Evolutionary conservation across 2,888 invertebrate genomes (phyloP).

Genomic region (Baccha elongata): DNA sequence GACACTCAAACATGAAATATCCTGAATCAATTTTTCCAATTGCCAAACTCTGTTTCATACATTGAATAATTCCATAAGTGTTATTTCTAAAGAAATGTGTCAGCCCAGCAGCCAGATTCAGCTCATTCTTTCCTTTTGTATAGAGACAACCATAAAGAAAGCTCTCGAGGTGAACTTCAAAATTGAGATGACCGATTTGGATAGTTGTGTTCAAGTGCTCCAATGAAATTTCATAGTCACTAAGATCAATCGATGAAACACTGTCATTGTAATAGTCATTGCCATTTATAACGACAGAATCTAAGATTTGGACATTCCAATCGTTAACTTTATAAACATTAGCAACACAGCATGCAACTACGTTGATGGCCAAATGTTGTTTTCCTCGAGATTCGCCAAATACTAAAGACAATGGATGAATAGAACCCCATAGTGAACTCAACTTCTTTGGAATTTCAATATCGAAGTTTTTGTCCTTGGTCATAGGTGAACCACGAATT

Average conservation of each 20-base stretch:
- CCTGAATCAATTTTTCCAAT: constrained; percentile 83
- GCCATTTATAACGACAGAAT: constrained; percentile 85
- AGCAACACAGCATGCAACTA: constrained; percentile 85
- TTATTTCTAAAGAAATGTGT: constrained; percentile 85
- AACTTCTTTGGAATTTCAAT: constrained; percentile 87
- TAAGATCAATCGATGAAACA: constrained; percentile 81
- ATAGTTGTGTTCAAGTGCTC: constrained; percentile 84
- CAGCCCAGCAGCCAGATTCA: constrained; percentile 86
- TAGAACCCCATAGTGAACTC: constrained; percentile 87
- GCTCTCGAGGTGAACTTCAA: constrained; percentile 84
- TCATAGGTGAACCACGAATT: constrained; percentile 77
- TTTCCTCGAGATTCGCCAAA: constrained; percentile 85
- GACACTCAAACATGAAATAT: constrained; percentile 88
- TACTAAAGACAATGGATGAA: constrained; percentile 85
- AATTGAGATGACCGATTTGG: constrained; percentile 84
- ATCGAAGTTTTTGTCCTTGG: constrained; percentile 85
- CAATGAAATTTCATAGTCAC: constrained; percentile 84
- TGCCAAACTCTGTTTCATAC: constrained; percentile 83
- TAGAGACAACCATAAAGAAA: constrained; percentile 86
- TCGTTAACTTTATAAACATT: constrained; percentile 85
- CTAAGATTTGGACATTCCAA: constrained; percentile 86
- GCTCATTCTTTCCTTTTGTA: constrained; percentile 83
- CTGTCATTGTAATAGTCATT: constrained; percentile 84
- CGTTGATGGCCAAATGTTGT: constrained; percentile 86
- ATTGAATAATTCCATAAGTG: constrained; percentile 84